These are phyloP conservation scores for Hyperoodon ampullatus DNA, from an alignment of 2,113 vertebrate genomes.

Conservation along the genomic window DNA sequence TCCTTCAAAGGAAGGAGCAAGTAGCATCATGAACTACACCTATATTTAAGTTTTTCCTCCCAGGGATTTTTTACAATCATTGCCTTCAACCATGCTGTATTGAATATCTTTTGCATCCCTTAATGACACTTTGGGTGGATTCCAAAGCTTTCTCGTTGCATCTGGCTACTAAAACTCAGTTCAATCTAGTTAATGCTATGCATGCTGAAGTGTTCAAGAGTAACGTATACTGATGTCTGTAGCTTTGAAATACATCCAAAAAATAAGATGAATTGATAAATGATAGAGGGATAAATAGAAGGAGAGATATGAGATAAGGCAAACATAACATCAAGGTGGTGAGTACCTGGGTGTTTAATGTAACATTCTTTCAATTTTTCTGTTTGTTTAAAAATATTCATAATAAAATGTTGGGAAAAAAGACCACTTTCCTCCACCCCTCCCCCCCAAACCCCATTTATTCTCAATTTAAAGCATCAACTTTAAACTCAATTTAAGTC, in stretches of 20 bases:
- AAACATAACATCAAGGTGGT: background rate
- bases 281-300: background rate
- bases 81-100: background rate
- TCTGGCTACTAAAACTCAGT: background rate
- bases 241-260: background rate
- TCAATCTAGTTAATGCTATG: background rate
- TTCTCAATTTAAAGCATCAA: background rate
- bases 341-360: background rate
- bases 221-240: background rate
- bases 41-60: conserved; percentile 10
- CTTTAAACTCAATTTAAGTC: background rate
- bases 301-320: background rate
- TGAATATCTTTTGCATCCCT: background rate
- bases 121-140: conserved; percentile 17
- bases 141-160: conserved; percentile 33
- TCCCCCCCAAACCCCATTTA: background rate
- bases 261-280: background rate
- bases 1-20: conserved; percentile 7
- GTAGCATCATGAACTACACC: conserved; percentile 4
- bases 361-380: background rate
- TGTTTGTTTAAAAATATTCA: conserved; percentile 1
- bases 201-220: background rate
- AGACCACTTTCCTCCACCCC: background rate
- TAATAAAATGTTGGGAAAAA: background rate
- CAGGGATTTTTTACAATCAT: background rate